Evolutionary conservation across 2,797 vertebrate genomes (phyloP).

Genomic region (Mergus octosetaceus): DNA sequence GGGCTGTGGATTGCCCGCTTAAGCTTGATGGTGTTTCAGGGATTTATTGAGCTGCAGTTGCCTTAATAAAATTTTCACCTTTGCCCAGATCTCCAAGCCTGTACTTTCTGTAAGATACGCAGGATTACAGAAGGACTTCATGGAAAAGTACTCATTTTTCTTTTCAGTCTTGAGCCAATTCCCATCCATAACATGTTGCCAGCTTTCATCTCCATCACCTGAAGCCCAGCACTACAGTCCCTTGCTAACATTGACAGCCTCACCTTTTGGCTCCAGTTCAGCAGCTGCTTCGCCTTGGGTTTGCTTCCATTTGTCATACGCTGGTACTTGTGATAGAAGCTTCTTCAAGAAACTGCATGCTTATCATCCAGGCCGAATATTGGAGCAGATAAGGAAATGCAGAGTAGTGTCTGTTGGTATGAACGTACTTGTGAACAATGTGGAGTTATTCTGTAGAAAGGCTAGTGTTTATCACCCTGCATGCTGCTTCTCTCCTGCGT

Average conservation of each 20-base stretch:
- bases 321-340: background rate
- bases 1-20: background rate
- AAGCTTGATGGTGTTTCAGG: background rate
- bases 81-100: background rate
- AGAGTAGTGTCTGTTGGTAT: background rate
- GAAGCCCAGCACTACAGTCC: background rate
- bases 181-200: background rate
- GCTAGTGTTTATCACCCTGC: background rate
- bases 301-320: background rate
- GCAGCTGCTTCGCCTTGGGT: background rate
- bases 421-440: background rate
- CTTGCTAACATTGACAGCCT: background rate
- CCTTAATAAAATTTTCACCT: conserved; percentile 42
- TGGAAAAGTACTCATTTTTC: conserved; percentile 12
- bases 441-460: background rate
- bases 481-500: background rate
- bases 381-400: background rate
- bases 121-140: background rate
- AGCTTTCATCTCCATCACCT: background rate
- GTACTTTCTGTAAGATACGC: background rate
- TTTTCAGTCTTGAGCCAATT: background rate
- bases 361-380: background rate
- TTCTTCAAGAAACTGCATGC: background rate
- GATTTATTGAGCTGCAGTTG: conserved; percentile 19
- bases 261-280: conserved; percentile 11